phyloP scores from a whole-genome alignment of 1,140 invertebrate genomes.

The Drosophila sucinea region DNA sequence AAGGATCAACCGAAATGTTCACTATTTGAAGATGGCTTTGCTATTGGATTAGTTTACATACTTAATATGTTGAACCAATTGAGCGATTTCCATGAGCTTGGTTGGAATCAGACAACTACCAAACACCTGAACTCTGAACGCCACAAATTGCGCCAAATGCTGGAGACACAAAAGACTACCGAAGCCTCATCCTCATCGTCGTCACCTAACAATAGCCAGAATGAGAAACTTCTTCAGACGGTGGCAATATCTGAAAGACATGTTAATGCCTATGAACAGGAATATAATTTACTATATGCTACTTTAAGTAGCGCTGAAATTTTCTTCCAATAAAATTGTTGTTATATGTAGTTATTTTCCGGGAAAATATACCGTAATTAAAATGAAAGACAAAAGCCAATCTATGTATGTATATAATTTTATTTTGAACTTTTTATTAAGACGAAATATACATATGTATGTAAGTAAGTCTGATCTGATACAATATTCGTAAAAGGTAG shows the following conservation, averaged over 20 bases:
- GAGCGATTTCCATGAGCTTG: conserved; percentile 94
- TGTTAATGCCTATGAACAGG: conserved; percentile 90
- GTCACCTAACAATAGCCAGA: conserved; percentile 74
- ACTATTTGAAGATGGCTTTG: conserved; percentile 99
- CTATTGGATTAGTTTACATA: conserved; percentile 94
- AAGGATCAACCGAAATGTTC: conserved; percentile 89
- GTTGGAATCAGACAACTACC: conserved; percentile 97
- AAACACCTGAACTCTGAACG: conserved; percentile 88
- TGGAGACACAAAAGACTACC: conserved; percentile 69
- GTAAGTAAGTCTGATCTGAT: conserved; percentile 39
- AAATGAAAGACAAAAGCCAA: not conserved
- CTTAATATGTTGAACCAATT: conserved; percentile 88
- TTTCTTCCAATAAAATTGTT: conserved; percentile 89
- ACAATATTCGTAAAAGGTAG: conserved; percentile 40
- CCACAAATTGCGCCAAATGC: conserved; percentile 84
- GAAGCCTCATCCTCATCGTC: conserved; percentile 68
- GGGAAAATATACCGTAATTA: not conserved
- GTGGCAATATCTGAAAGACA: conserved; percentile 95
- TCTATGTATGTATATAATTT: conserved; percentile 13
- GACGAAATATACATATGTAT: conserved; percentile 45
- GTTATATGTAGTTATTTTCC: not conserved
- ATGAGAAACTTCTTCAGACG: conserved; percentile 96
- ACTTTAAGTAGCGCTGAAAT: conserved; percentile 96
- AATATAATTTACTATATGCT: conserved; percentile 96
- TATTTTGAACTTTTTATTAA: conserved; percentile 58